phyloP scores from a whole-genome alignment of 2,888 invertebrate genomes.

The Mantis religiosa region DNA sequence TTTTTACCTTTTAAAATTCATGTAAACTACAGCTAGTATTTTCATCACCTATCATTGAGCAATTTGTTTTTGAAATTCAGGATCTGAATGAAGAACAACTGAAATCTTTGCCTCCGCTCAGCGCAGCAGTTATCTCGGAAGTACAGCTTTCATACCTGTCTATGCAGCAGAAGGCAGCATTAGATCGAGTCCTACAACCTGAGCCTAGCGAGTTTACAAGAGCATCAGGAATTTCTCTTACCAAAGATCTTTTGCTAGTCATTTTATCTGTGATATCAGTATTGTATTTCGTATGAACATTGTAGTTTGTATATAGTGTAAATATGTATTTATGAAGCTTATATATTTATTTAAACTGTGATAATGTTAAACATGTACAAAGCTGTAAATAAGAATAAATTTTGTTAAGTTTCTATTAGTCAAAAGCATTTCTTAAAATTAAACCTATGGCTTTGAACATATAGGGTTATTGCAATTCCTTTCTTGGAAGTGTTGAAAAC shows the following conservation, averaged over 20 bases:
- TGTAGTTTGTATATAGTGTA: background rate
- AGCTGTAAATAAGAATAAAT: background rate
- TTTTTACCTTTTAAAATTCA: too few relatives aligned
- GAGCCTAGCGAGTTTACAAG: background rate
- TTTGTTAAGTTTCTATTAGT: background rate
- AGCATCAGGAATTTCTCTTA: background rate
- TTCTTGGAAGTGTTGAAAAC: too few relatives aligned
- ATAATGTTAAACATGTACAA: background rate
- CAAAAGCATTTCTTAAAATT: too few relatives aligned
- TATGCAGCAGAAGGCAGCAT: background rate
- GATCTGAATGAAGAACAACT: constrained; percentile 14
- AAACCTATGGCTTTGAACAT: too few relatives aligned
- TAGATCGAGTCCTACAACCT: background rate
- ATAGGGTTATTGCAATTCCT: too few relatives aligned
- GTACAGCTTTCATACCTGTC: constrained; percentile 14
- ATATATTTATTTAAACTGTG: background rate
- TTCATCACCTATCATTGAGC: too few relatives aligned
- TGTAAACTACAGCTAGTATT: too few relatives aligned
- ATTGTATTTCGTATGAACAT: background rate
- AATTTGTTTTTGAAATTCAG: background rate
- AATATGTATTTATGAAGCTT: background rate
- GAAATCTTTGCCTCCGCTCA: constrained; percentile 3
- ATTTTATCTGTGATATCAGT: background rate
- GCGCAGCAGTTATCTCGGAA: constrained; percentile 8
- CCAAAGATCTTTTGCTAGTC: background rate